These are phyloP conservation scores for Betta splendens DNA, from an alignment of 2,797 vertebrate species.

Conservation along the genomic window DNA sequence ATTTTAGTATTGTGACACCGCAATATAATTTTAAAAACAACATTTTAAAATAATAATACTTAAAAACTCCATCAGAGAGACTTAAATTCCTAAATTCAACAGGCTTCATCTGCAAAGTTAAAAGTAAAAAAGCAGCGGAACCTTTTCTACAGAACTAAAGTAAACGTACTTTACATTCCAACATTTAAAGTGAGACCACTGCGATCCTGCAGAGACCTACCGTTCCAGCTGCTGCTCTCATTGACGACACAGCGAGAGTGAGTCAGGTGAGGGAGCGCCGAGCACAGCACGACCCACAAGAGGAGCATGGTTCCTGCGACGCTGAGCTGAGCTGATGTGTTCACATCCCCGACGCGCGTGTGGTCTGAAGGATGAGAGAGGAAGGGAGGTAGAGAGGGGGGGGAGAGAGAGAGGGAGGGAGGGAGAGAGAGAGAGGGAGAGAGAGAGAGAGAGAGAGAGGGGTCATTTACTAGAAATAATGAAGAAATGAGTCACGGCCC, in stretches of 20 bases:
- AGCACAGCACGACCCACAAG: constrained; percentile 42
- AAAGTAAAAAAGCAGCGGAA: too few species aligned
- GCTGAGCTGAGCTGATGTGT: neutral
- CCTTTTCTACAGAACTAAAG: too few species aligned
- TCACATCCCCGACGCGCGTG: constrained; percentile 5
- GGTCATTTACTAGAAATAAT: constrained; percentile 60
- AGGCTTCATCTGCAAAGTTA: too few species aligned
- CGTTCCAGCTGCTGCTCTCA: constrained; percentile 8
- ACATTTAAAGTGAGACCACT: too few species aligned
- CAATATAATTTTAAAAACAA: too few species aligned
- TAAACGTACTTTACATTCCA: too few species aligned
- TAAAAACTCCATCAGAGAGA: too few species aligned
- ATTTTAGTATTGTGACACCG: too few species aligned
- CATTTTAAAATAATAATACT: too few species aligned
- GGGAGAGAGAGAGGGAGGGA: neutral
- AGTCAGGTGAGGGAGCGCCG: constrained; percentile 14
- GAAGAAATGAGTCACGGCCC: constrained; percentile 54
- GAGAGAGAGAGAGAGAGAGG: neutral
- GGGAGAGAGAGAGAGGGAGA: neutral
- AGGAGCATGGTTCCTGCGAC: constrained; percentile 33
- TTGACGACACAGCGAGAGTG: constrained; percentile 22
- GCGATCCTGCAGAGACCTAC: constrained; percentile 46
- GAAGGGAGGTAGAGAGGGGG: neutral
- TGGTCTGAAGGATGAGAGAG: neutral
- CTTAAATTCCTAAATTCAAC: too few species aligned